Evolutionary conservation across 1,140 invertebrate species (phyloP), one percentile per base, ranked within the genome.

Genomic region (Lordiphosa stackelbergi): DNA sequence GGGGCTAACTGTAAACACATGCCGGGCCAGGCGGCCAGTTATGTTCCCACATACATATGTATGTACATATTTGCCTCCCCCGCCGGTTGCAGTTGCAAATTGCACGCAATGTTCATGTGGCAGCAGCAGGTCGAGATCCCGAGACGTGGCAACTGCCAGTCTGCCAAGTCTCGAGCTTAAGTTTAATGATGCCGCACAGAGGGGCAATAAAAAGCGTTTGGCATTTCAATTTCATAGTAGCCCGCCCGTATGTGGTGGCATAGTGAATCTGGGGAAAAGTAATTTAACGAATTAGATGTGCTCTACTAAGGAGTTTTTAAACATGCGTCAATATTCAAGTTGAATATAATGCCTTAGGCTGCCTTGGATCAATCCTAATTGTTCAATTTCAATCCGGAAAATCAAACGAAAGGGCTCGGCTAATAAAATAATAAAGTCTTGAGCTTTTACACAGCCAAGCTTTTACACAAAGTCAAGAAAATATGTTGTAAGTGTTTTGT

Each of bases 191-290:
- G 75, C 71, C 71, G 56, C 75, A 64, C 70, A 64, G 45, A 53
- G 65, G 54, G 62, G 53, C 58, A 61, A 64, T 78, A 78, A 81
- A 83, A 73, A 68, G 53, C 75, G 47, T 63, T 70, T 75, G 77
- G 75, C 75, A 81, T 81, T 83, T 83, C 72, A 83, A 83, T 83
- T 75, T 68, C 16, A 62, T 59, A 62, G 77, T 58, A 70, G 52
- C 49, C 72, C 49, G 63, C 28, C 53, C 45, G 37, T 38, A 59
- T 55, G 38, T 45, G 51, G 35, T 48, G 41, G 38, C 47, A 12
- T 34, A 28, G 11, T 4, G n/a, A 60, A n/a, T 41, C n/a, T 40
- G 45, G 7, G 7, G 7, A 24, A 24, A 24, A 8, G 16, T 40
- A 46, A 46, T 28, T 34, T 10, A 7, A 7, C 7, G 40, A 53